Conservation (phyloP, 2,888 invertebrate species). For the Hyposoter dolosus region DNA sequence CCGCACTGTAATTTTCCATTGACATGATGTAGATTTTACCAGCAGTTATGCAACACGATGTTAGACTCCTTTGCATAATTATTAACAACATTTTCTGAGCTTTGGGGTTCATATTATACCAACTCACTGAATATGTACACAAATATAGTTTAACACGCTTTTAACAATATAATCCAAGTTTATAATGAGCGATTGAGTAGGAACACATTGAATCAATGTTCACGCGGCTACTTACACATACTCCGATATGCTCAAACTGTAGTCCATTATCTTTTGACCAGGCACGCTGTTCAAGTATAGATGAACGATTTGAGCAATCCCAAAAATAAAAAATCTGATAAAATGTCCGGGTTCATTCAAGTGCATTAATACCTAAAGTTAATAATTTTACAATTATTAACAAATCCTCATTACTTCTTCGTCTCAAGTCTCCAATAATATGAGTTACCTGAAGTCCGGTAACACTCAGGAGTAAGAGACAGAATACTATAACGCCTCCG, state of each 20-base stretch:
- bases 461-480: slow-evolving; percentile 54
- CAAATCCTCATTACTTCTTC: neutral
- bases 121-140: slow-evolving; percentile 45
- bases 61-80: slow-evolving; percentile 57
- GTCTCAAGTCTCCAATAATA: neutral
- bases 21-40: slow-evolving; percentile 63
- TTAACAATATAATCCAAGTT: neutral
- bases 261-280: slow-evolving; percentile 62
- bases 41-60: slow-evolving; percentile 62
- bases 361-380: slow-evolving; percentile 54
- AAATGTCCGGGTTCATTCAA: slow-evolving; percentile 40
- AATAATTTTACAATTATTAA: neutral
- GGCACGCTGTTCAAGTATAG: slow-evolving; percentile 57
- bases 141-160: neutral
- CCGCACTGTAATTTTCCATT: slow-evolving; percentile 62
- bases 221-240: slow-evolving; percentile 33
- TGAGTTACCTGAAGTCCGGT: slow-evolving; percentile 58
- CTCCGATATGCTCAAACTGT: slow-evolving; percentile 56
- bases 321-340: slow-evolving; percentile 57
- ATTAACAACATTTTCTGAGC: slow-evolving; percentile 54
- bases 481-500: slow-evolving; percentile 26
- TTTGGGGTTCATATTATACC: slow-evolving; percentile 48
- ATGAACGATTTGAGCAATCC: slow-evolving; percentile 50
- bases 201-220: too few relatives aligned
- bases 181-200: neutral